phyloP scores from a whole-genome alignment of 2,888 invertebrate species.

The Thera britannica region DNA sequence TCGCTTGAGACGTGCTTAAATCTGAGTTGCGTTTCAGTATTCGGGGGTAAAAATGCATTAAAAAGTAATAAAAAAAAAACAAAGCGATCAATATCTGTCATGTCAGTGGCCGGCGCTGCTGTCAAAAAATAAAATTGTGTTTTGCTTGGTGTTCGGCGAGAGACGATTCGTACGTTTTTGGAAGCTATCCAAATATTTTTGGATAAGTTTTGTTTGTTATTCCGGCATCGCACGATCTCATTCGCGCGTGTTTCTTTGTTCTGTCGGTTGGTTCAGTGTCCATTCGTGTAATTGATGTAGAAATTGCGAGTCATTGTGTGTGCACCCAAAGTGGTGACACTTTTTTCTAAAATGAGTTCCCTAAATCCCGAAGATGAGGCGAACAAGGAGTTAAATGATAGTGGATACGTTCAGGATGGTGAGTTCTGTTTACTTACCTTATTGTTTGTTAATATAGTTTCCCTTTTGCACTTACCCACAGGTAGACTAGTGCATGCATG shows the following conservation, averaged over 20 bases:
- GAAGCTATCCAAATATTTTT: slow-evolving; percentile 58
- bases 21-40: too few relatives aligned
- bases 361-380: slow-evolving; percentile 49
- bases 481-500: not conserved
- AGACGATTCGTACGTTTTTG: slow-evolving; percentile 45
- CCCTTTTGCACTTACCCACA: not conserved
- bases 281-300: slow-evolving; percentile 28
- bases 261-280: slow-evolving; percentile 47
- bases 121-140: not conserved
- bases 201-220: slow-evolving; percentile 51
- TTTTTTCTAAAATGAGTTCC: slow-evolving; percentile 58
- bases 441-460: not conserved
- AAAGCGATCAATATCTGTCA: not conserved
- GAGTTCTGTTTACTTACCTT: slow-evolving; percentile 33
- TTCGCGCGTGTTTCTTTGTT: slow-evolving; percentile 57
- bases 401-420: slow-evolving; percentile 67
- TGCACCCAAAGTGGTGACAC: slow-evolving; percentile 27
- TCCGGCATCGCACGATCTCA: slow-evolving; percentile 49
- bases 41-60: not conserved
- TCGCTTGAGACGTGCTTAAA: too few relatives aligned
- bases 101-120: not conserved
- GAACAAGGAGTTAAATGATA: slow-evolving; percentile 62
- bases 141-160: not conserved
- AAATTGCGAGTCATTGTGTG: slow-evolving; percentile 40
- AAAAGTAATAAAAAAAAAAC: not conserved